Evolutionary conservation across 2,113 vertebrate genomes (phyloP).

Genomic region (Aleadryas rufinucha): DNA sequence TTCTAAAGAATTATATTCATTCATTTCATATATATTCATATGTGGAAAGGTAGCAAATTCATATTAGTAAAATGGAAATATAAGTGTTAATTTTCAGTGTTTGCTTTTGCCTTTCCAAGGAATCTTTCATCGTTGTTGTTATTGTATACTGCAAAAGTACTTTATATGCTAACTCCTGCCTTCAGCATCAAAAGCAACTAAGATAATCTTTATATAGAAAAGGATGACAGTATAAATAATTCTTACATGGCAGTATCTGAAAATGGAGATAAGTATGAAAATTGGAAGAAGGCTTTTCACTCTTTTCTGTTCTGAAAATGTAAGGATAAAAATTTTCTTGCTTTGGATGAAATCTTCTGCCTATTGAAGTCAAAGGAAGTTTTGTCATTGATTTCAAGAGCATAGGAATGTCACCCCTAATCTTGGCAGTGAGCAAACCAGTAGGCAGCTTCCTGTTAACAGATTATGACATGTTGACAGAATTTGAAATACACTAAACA

Average conservation of each 20-base stretch:
- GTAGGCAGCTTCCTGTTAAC: constrained; percentile 17
- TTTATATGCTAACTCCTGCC: not conserved
- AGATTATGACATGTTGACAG: constrained; percentile 18
- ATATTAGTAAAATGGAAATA: not conserved
- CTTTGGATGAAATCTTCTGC: not conserved
- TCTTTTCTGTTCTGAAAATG: not conserved
- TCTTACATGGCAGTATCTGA: not conserved
- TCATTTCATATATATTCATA: too few species aligned
- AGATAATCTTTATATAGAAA: not conserved
- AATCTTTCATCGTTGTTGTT: not conserved
- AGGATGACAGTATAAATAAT: not conserved
- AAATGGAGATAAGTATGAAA: not conserved
- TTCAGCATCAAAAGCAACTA: not conserved
- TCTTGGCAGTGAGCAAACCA: not conserved
- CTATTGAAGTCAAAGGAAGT: not conserved
- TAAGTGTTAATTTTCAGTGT: not conserved
- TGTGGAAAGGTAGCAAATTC: not conserved
- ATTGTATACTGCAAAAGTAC: not conserved
- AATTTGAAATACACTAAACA: constrained; percentile 7
- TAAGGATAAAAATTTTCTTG: not conserved
- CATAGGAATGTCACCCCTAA: not conserved
- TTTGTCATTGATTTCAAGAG: not conserved
- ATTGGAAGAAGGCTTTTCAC: not conserved
- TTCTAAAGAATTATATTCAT: too few species aligned
- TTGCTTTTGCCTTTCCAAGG: not conserved